Base-by-base conservation (phyloP, 1,140 invertebrate species). In the Spodoptera frugiperda region DNA sequence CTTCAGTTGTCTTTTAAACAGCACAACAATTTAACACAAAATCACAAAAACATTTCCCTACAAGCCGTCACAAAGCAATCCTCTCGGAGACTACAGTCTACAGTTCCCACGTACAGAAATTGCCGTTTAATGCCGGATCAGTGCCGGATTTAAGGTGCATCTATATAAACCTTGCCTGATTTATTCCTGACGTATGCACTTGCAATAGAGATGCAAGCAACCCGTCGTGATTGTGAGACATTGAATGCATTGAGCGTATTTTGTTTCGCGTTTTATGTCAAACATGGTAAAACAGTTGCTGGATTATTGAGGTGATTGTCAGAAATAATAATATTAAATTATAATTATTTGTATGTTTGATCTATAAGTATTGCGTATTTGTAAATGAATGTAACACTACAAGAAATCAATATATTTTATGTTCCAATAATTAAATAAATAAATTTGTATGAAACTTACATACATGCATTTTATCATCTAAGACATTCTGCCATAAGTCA, bases 121-220 rank as follows among this genome's bases (percentile, higher is more conserved):
- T 63, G 72, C 72, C 59, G 72, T 75, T 75, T 63, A 75, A 75
- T 75, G 72, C 57, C 57, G 72, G 72, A 75, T 75, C 72, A 75
- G 46, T 51, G 59, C 57, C 44, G 72, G 72, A 75, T 75, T 65
- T 75, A 51, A 65, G 72, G 57, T 75, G 59, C 72, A 75, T 75
- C 72, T 53, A 53, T 65, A 59, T 75, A 75, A 75, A 75, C 72
- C 72, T 51, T 59, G 46, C 25, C 72, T 75, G 72, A 75, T 75
- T 75, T 75, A 75, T 75, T 75, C 59, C n/a, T 75, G 72, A 75
- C 72, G 57, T 75, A 75, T 75, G 57, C 57, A 63, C 72, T 75
- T 12, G 72, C 46, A 63, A 53, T 30, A 75, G 17, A 30, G 46
- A 53, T 44, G 21, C 21, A n/a, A 44, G 21, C 8, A 48, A 39